A percentile compares a stretch with the other conserved stretches of the same genome.
Evolutionary conservation across 2,113 vertebrate species (phyloP).

Genomic region (Edolisoma coerulescens): DNA sequence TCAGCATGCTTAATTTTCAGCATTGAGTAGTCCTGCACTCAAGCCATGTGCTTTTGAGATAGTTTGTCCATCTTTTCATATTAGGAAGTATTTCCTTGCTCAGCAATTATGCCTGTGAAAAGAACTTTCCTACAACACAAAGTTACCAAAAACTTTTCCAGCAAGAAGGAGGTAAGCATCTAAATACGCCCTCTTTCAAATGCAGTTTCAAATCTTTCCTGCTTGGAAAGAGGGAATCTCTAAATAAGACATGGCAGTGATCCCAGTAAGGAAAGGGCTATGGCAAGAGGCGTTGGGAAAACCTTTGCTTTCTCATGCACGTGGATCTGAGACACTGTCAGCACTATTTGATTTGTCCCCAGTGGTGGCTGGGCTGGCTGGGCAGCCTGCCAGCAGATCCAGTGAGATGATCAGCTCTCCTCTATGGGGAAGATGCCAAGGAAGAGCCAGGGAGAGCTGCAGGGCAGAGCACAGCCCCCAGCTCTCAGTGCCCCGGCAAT

Average conservation of each 20-base stretch:
- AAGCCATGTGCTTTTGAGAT: neutral
- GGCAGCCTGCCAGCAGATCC: neutral
- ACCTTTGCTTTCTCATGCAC: neutral
- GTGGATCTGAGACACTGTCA: neutral
- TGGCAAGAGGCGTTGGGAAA: neutral
- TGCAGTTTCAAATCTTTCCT: neutral
- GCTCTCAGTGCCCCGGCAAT: neutral
- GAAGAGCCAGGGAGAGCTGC: neutral
- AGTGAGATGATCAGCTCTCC: neutral
- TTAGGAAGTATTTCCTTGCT: neutral
- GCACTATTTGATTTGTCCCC: neutral
- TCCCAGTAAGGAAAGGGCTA: conserved; percentile 7
- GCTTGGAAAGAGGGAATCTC: neutral
- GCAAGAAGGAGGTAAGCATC: neutral
- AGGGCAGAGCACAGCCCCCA: neutral
- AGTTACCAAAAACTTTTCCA: neutral
- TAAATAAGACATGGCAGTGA: neutral
- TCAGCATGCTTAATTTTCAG: neutral
- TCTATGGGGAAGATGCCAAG: neutral
- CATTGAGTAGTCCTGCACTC: neutral
- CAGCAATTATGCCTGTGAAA: neutral
- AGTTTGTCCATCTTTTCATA: neutral
- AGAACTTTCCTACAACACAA: neutral
- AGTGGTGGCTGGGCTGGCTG: neutral
- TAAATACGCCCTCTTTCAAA: neutral